These are phyloP conservation scores for Drosophila birchii DNA, from an alignment of 2,888 invertebrate species.

Conservation along the genomic window DNA sequence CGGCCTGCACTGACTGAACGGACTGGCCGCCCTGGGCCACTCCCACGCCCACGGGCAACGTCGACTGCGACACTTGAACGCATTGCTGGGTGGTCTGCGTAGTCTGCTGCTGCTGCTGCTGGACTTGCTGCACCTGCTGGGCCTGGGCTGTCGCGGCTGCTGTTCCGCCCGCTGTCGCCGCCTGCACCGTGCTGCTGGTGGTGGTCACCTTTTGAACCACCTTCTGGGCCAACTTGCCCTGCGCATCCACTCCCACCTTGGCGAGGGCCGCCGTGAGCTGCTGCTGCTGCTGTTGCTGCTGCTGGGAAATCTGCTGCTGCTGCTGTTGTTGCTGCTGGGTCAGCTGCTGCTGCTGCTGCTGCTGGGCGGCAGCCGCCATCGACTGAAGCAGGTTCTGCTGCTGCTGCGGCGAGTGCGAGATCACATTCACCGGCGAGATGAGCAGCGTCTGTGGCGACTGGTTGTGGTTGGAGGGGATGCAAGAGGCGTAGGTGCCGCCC, in stretches of 20 bases:
- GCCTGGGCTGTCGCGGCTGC: slow-evolving; percentile 75
- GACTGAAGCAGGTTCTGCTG: slow-evolving; percentile 84
- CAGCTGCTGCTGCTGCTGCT: slow-evolving; percentile 60
- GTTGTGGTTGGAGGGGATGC: slow-evolving; percentile 90
- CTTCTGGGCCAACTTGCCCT: slow-evolving; percentile 85
- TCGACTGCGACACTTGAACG: slow-evolving; percentile 89
- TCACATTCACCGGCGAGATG: slow-evolving; percentile 86
- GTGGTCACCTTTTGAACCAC: slow-evolving; percentile 86
- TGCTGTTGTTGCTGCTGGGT: slow-evolving; percentile 82
- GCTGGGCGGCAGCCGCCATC: slow-evolving; percentile 71
- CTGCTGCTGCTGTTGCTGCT: slow-evolving; percentile 82
- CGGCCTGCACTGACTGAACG: slow-evolving; percentile 80
- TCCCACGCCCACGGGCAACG: slow-evolving; percentile 85
- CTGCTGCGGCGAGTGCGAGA: slow-evolving; percentile 83
- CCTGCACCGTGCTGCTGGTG: slow-evolving; percentile 81
- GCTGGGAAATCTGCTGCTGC: slow-evolving; percentile 73
- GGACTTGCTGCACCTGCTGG: slow-evolving; percentile 82
- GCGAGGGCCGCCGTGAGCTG: slow-evolving; percentile 47
- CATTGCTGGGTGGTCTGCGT: slow-evolving; percentile 87
- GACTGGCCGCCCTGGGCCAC: slow-evolving; percentile 88
- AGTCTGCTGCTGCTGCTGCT: slow-evolving; percentile 61
- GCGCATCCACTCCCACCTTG: slow-evolving; percentile 60
- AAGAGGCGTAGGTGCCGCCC: slow-evolving; percentile 87
- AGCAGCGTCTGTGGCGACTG: slow-evolving; percentile 92
- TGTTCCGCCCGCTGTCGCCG: slow-evolving; percentile 80